Percentiles rank a stretch among this genome's conserved stretches.
Conservation (phyloP, 2,113 vertebrate species). For the Bubo blakistoni region DNA sequence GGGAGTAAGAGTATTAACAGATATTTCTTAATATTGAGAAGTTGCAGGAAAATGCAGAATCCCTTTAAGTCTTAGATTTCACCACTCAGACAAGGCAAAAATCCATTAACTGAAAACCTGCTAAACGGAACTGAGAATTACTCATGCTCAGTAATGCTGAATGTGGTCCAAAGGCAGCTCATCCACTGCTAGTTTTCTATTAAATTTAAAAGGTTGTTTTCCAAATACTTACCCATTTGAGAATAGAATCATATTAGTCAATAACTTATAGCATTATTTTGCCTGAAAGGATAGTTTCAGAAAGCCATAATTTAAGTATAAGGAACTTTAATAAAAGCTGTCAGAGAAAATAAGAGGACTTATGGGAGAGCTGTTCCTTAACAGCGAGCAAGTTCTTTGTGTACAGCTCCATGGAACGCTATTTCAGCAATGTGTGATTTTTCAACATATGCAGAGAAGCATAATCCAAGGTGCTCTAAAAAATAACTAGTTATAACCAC, state of each 20-base stretch:
- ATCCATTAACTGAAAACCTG: not conserved
- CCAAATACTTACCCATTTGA: slow-evolving; percentile 26
- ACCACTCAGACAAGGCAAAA: not conserved
- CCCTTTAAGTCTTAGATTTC: not conserved
- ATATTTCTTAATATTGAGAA: not conserved
- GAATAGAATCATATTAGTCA: slow-evolving; percentile 29
- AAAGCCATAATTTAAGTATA: slow-evolving; percentile 32
- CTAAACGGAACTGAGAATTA: not conserved
- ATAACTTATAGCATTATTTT: slow-evolving; percentile 37
- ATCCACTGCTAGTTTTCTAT: not conserved
- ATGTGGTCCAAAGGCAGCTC: not conserved
- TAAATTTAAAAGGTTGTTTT: slow-evolving; percentile 47
- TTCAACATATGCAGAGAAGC: not conserved
- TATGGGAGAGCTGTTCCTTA: slow-evolving; percentile 20
- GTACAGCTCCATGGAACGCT: not conserved
- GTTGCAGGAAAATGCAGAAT: not conserved
- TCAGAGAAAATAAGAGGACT: slow-evolving; percentile 38
- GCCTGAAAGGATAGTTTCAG: slow-evolving; percentile 29
- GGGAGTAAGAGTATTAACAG: not conserved
- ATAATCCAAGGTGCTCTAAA: not conserved
- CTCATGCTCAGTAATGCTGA: not conserved
- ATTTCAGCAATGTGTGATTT: not conserved
- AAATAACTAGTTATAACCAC: not conserved
- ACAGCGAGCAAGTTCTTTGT: not conserved
- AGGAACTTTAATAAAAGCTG: slow-evolving; percentile 46